Base-by-base conservation (phyloP, 2,888 invertebrate species). In the Monopis laevigella region DNA sequence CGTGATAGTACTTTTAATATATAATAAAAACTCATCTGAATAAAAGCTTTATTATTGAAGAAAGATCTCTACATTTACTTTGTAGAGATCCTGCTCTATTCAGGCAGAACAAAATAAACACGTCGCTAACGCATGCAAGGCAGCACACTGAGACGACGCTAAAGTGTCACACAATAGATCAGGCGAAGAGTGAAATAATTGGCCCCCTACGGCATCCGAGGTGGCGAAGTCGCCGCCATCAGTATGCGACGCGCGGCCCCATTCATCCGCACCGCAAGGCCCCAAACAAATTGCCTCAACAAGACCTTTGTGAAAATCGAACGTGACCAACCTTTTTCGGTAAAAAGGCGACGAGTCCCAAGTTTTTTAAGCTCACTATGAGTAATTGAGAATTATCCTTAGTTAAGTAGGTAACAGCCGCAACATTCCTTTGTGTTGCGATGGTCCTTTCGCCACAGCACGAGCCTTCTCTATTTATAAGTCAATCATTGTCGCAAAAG, bases 401-500 rank as follows among this genome's bases (percentile, higher is more conserved):
- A n/a, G 44, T 7, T 42, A 11, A 12, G n/a, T 51, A 55, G 59
- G 53, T 58, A 55, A 55, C 45, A 3, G 35, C 27, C 42, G 34
- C 40, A 34, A 40, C 44, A 16, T 16, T 2, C 21, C 21, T 24
- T 5, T 5, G 10, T 24, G 6, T 24, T 24, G 24, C 6, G 10
- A 6, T n/a, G n/a, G n/a, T n/a, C n/a, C n/a, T n/a, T n/a, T n/a
- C n/a, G 2, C 16, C 32, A 21, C 38, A 14, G 40, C 18, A 40
- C 16, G 29, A 13, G 11, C n/a, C 27, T n/a, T n/a, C 53, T 57
- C 66, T 61, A 71, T 73, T 71, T 72, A 66, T 62, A 68, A 72
- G 72, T 70, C 72, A 70, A 69, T 73, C 70, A 68, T 65, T 70
- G 67, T 66, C 68, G 53, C 56, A 50, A 55, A 57, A 56, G 55